Conservation (phyloP, 2,113 vertebrate species). For the Narcine bancroftii region DNA sequence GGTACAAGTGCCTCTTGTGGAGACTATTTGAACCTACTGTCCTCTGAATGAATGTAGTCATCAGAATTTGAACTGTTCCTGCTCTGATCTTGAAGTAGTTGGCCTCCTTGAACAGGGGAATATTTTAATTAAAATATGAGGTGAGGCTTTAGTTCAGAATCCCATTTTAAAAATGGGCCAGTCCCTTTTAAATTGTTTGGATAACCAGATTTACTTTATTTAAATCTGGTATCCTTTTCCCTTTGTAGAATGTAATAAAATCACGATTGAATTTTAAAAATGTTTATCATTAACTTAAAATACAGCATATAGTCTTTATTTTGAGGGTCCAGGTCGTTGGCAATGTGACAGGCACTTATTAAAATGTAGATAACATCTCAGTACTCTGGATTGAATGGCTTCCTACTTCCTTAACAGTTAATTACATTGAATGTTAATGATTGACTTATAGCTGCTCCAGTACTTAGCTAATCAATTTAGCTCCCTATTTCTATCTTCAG, state of each 20-base stretch:
- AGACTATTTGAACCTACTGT: neutral
- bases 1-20: neutral
- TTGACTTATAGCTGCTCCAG: neutral
- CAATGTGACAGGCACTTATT: neutral
- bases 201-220: neutral
- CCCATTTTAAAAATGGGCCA: neutral
- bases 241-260: conserved; percentile 34
- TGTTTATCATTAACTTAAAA: neutral
- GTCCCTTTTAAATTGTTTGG: neutral
- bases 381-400: neutral
- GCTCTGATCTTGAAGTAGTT: neutral
- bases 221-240: neutral
- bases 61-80: neutral
- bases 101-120: neutral
- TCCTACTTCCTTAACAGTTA: neutral
- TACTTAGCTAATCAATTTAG: neutral
- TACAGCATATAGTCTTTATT: neutral
- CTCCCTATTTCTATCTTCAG: too few species aligned
- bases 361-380: neutral
- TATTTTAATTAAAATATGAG: neutral
- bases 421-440: neutral
- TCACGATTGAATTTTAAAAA: conserved; percentile 20
- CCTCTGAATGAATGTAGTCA: neutral
- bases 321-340: neutral
- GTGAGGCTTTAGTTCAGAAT: neutral